Base-by-base conservation (phyloP, 1,140 invertebrate genomes). In the Dendroctonus valens region DNA sequence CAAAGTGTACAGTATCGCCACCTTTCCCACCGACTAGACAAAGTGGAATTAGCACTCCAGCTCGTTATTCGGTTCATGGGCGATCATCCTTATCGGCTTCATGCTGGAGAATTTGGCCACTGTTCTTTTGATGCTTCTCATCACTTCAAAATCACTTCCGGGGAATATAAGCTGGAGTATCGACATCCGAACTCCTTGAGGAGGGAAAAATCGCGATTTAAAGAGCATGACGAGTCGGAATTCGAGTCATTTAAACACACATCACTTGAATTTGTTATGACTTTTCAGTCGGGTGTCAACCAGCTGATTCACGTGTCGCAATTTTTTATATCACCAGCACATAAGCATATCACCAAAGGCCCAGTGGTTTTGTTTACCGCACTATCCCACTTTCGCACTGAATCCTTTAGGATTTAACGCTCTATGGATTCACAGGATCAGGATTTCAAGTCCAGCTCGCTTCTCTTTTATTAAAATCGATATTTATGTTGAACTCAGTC, bases 1-100 rank as follows among this genome's bases (percentile, higher is more conserved):
- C 7, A 94, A 77, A 0, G 93, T 97, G 71, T 93, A 95, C 0
- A 97, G 77, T 9, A 97, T 72, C 55, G 90, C 89, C 12, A 94
- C 79, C 76, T 91, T 84, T 14, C 85, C n/a, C 83, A 59, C 89
- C 82, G 42, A 87, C 78, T 14, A 84, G 78, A 76, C 91, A 94
- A 46, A 94, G 71, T 6, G 92, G 91, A 2, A 94, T 82, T 8
- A 95, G 79, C 7, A 94, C 87, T 7, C 89, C 87, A 6, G 89
- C 87, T 53, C 81, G 80, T 70, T 72, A 46, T 46, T 48, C 12
- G 75, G 68, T 71, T 69, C 52, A 44, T 71, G 64, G 12, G 65
- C 39, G 44, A 70, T 54, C 67, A 65, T 52, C 46, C 61, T 73
- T 68, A 74, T 65, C 51, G 71, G 65, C 48, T 68, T 65, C 63